These are phyloP conservation scores for Sinocyclocheilus anshuiensis DNA, from an alignment of 2,113 vertebrate species.

Conservation along the genomic window DNA sequence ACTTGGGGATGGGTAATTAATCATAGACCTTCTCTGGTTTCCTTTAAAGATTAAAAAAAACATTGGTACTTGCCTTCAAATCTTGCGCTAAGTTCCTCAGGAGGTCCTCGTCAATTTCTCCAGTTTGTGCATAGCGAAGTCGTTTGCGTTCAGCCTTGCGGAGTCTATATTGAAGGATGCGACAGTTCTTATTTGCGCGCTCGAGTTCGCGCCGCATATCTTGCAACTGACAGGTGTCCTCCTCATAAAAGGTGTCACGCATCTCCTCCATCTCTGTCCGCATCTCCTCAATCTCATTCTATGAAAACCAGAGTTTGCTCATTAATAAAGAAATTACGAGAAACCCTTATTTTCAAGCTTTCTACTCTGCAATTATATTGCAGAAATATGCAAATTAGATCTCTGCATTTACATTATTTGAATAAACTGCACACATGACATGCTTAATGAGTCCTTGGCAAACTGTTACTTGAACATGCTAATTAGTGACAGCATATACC, in stretches of 20 bases:
- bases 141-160: conserved; percentile 95
- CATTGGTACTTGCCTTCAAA: conserved; percentile 81
- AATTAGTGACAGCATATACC: neutral
- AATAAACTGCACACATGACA: neutral
- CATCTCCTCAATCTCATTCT: conserved; percentile 96
- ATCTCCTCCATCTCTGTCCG: conserved; percentile 98
- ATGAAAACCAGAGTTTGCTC: conserved; percentile 2
- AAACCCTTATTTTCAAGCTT: neutral
- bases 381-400: neutral
- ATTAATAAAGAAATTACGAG: no score
- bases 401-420: neutral
- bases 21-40: neutral
- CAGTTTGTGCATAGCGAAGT: conserved; percentile 88
- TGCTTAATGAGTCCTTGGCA: neutral
- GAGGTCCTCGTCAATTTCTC: conserved; percentile 92
- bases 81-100: conserved; percentile 96
- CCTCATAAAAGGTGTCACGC: conserved; percentile 97
- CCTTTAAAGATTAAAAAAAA: neutral
- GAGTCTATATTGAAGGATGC: conserved; percentile 97
- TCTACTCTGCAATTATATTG: neutral
- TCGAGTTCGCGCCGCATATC: conserved; percentile 97
- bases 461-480: neutral
- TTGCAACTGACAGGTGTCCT: conserved; percentile 96
- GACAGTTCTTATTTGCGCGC: conserved; percentile 97
- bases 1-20: neutral